Conservation (phyloP, 2,888 invertebrate genomes). For the Drosophila recens region DNA sequence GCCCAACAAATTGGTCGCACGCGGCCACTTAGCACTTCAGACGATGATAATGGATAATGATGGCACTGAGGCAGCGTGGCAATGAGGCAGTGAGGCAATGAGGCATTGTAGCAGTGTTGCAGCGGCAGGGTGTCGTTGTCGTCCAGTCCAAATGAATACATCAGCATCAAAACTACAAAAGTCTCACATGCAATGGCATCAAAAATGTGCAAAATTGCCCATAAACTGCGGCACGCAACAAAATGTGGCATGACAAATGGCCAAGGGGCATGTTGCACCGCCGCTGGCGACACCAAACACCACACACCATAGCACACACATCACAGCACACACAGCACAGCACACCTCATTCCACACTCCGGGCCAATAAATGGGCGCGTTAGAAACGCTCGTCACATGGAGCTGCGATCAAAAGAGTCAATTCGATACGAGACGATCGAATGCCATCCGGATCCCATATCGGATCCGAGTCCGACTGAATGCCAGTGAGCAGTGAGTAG, state of each 20-base stretch:
- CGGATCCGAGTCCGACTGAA: constrained; percentile 15
- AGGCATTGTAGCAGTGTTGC: constrained; percentile 1
- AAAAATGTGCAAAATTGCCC: constrained; percentile 50
- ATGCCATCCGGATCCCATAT: constrained; percentile 4
- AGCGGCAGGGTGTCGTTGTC: constrained; percentile 18
- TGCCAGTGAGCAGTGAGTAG: constrained; percentile 5
- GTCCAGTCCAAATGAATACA: constrained; percentile 51
- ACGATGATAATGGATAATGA: constrained; percentile 34
- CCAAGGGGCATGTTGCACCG: constrained; percentile 12
- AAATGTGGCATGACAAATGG: constrained; percentile 50
- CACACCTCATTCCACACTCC: background rate
- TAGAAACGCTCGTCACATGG: constrained; percentile 60
- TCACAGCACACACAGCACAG: too few species aligned
- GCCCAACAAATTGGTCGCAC: constrained; percentile 72
- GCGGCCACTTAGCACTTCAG: constrained; percentile 77
- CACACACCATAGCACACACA: too few species aligned
- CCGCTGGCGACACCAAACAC: background rate
- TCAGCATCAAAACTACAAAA: constrained; percentile 29
- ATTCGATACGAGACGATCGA: constrained; percentile 18
- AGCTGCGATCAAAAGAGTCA: constrained; percentile 36
- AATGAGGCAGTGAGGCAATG: background rate
- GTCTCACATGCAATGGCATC: constrained; percentile 20
- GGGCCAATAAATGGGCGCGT: constrained; percentile 38
- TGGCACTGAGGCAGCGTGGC: constrained; percentile 8
- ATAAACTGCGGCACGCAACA: constrained; percentile 41